Percentiles rank a stretch among this genome's conserved stretches.
phyloP scores from a whole-genome alignment of 2,113 vertebrate species.

The Pionites leucogaster region DNA sequence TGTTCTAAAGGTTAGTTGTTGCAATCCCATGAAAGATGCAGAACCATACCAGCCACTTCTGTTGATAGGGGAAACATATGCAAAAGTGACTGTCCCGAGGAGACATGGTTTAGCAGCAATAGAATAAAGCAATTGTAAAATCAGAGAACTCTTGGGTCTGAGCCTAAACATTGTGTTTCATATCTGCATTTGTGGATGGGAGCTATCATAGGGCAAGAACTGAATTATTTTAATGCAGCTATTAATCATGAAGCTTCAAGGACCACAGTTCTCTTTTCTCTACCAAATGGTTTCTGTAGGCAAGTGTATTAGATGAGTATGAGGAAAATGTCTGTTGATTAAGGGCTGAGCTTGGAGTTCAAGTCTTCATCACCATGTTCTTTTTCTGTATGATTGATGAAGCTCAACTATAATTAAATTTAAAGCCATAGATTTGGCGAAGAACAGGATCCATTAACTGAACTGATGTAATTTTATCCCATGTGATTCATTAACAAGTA shows the following conservation, averaged over 20 bases:
- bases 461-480: constrained; percentile 63
- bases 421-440: constrained; percentile 64
- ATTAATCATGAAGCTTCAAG: constrained; percentile 1
- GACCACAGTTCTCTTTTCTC: not conserved
- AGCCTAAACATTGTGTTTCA: not conserved
- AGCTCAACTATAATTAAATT: constrained; percentile 59
- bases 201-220: not conserved
- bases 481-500: constrained; percentile 66
- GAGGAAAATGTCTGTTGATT: constrained; percentile 20
- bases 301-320: not conserved
- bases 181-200: not conserved
- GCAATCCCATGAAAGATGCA: not conserved
- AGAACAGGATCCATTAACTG: constrained; percentile 43
- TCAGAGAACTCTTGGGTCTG: not conserved
- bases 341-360: constrained; percentile 32
- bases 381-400: constrained; percentile 55
- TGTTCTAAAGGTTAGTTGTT: not conserved
- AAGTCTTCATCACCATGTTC: constrained; percentile 7
- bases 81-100: not conserved
- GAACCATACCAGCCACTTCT: not conserved
- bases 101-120: not conserved
- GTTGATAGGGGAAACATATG: not conserved
- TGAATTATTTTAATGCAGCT: not conserved
- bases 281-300: not conserved
- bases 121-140: not conserved